These are phyloP conservation scores for Oryzaephilus surinamensis DNA, from an alignment of 1,140 invertebrate species.

Conservation along the genomic window DNA sequence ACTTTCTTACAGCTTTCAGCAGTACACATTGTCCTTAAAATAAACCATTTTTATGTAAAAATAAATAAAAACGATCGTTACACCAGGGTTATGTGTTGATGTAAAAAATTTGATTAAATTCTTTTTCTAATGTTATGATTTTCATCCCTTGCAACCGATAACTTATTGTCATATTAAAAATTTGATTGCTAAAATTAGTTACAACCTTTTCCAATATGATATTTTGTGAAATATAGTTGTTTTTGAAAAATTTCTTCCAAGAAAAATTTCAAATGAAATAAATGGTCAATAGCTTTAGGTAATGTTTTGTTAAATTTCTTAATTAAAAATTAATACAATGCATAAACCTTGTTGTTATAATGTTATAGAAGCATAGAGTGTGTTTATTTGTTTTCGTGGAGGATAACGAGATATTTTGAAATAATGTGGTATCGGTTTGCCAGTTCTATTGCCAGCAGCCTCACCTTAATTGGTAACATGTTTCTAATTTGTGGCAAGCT, in stretches of 20 bases:
- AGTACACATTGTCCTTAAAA: too few species aligned
- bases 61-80: too few species aligned
- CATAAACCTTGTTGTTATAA: constrained; percentile 12
- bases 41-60: too few species aligned
- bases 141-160: too few species aligned
- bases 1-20: too few species aligned
- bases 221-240: too few species aligned
- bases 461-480: constrained; percentile 18
- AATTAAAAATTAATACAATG: constrained; percentile 13
- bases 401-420: constrained; percentile 12
- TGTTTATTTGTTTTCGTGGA: constrained; percentile 13
- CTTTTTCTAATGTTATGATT: too few species aligned
- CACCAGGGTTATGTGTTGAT: too few species aligned
- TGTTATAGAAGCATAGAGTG: constrained; percentile 11
- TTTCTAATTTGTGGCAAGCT: constrained; percentile 20
- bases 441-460: constrained; percentile 11
- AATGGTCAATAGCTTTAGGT: background rate
- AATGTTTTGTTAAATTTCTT: constrained; percentile 10
- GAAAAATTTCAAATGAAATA: background rate
- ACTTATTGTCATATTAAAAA: background rate
- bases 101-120: too few species aligned
- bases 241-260: background rate
- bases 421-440: constrained; percentile 13
- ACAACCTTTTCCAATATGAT: too few species aligned
- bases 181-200: background rate